Base-by-base conservation (phyloP, 2,797 vertebrate species). In the Leptoclinus maculatus region DNA sequence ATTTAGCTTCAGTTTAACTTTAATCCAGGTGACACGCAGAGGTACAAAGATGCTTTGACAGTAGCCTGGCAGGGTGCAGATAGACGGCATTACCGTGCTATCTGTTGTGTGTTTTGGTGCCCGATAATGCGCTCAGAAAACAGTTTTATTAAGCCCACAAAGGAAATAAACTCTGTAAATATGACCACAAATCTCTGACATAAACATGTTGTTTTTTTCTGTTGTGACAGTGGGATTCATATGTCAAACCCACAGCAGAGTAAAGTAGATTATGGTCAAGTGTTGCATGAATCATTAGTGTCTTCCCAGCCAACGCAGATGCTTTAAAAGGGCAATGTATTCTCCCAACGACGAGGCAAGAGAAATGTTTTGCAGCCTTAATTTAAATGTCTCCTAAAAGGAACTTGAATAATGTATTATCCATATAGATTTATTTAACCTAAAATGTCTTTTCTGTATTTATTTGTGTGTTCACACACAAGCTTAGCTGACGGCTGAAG, bases 361-460 rank as follows among this genome's bases (percentile, higher is more conserved):
- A 85, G 29, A 66, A 78, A 83, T 63, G 66, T 47, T 82, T 79
- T 32, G 66, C 25, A 32, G 62, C 56, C 43, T 63, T 60, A 51
- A 86, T 84, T 79, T 80, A 58, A 72, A 67, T 39, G 66, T 80
- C 62, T 73, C 19, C 81, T 75, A 53, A 83, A 82, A 70, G 82
- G 27, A 80, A 74, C 66, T 89, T 87, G 88, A 90, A 90, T 91
- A 83, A 92, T 87, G 66, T 14, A 83, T 87, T 58, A 59, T 49
- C 12, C 59, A 74, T 85, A 80, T 51, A 71, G 68, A 83, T 86
- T 70, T 66, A 39, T 91, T 91, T 77, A 85, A 86, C 72, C 70
- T 77, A 38, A 65, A 59, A 76, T 53, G 27, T 54, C 59, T 60
- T 79, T 77, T 76, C 59, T 87, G 70, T 76, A 59, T 84, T 78